These are phyloP conservation scores for Triplophysa rosa DNA, from an alignment of 2,113 vertebrate genomes.

Conservation along the genomic window DNA sequence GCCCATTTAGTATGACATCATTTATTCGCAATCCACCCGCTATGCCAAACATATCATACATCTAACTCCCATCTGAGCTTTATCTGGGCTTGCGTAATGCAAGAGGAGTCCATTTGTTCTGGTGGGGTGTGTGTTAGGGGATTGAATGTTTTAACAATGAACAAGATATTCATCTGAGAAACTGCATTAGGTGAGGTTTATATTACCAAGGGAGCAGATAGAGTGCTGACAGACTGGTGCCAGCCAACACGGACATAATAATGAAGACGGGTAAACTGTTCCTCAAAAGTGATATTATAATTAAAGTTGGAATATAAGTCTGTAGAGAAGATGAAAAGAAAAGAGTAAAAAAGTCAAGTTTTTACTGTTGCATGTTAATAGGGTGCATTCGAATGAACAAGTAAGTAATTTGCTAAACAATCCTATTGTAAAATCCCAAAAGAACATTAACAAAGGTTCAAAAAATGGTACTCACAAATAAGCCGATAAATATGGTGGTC, in stretches of 20 bases:
- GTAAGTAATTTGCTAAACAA: too few relatives aligned
- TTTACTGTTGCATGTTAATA: background rate
- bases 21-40: background rate
- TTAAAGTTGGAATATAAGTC: conserved; percentile 65
- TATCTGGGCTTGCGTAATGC: background rate
- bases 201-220: conserved; percentile 70
- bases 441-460: background rate
- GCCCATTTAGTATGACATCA: background rate
- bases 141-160: background rate
- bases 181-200: background rate
- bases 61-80: background rate
- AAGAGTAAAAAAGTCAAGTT: background rate
- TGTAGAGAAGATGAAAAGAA: conserved; percentile 44
- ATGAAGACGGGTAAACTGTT: conserved; percentile 58
- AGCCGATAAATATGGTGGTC: conserved; percentile 61
- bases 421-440: too few relatives aligned
- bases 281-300: conserved; percentile 48
- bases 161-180: background rate
- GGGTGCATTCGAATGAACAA: background rate
- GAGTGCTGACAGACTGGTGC: conserved; percentile 62
- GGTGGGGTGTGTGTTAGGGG: background rate
- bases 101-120: background rate
- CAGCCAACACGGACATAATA: conserved; percentile 54
- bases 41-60: background rate
- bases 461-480: conserved; percentile 57